Conservation (phyloP, 2,888 invertebrate species). For the Pseudococcus longispinus region DNA sequence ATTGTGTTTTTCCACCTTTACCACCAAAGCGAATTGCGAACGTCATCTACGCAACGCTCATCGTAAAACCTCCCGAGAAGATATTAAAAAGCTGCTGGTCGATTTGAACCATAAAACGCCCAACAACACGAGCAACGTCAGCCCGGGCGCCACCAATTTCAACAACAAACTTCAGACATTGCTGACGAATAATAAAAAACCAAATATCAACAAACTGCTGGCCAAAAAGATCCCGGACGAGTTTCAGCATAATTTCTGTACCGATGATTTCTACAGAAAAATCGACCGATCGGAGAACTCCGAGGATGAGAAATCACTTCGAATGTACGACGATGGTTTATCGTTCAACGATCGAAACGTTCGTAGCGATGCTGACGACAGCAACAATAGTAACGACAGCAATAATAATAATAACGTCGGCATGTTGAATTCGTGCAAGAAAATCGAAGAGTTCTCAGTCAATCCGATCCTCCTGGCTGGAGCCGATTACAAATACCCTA, state of each 20-base stretch:
- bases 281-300: neutral
- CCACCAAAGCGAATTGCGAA: conserved; percentile 97
- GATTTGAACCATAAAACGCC: conserved; percentile 54
- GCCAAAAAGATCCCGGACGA: neutral
- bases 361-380: conserved; percentile 29
- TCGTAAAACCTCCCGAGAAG: conserved; percentile 82
- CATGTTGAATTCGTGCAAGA: neutral
- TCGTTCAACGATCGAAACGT: neutral
- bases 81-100: conserved; percentile 81
- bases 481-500: conserved; percentile 7
- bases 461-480: conserved; percentile 16
- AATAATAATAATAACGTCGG: conserved; percentile 31
- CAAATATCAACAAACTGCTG: neutral
- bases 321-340: conserved; percentile 12
- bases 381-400: conserved; percentile 48
- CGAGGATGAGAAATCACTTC: conserved; percentile 24
- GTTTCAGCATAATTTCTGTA: neutral
- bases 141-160: neutral
- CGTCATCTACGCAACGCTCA: conserved; percentile 91
- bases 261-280: neutral
- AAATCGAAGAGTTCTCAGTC: neutral
- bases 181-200: conserved; percentile 32
- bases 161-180: conserved; percentile 44
- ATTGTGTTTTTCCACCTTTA: conserved; percentile 95
- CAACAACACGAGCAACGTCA: neutral